These are phyloP conservation scores for Ailuropoda melanoleuca DNA, from an alignment of 2,113 vertebrate genomes.

Conservation along the genomic window DNA sequence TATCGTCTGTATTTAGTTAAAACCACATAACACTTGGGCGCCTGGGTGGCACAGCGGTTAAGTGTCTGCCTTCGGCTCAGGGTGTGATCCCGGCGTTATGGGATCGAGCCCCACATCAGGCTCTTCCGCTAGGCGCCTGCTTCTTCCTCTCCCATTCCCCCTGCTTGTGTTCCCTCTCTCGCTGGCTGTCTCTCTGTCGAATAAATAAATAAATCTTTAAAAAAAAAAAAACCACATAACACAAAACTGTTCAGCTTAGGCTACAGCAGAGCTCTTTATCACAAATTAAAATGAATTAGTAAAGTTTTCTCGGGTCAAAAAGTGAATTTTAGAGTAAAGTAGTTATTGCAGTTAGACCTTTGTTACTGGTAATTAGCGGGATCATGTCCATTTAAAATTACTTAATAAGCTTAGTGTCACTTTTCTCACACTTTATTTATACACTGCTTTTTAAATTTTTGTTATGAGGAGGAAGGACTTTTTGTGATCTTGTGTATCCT, in stretches of 20 bases:
- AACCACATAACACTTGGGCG: neutral
- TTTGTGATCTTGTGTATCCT: neutral
- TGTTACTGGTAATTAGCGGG: neutral
- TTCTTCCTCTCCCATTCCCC: no score
- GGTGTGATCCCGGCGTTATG: no score
- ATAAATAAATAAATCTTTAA: no score
- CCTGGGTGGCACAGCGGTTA: no score
- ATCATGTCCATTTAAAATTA: conserved; percentile 18
- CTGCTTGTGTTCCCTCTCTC: no score
- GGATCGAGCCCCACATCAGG: no score
- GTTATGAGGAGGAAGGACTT: neutral
- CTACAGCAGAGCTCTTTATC: neutral
- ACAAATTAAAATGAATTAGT: neutral
- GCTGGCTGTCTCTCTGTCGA: no score
- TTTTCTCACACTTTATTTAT: conserved; percentile 17
- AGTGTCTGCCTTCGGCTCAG: no score
- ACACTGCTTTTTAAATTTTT: neutral
- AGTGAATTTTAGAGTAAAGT: neutral
- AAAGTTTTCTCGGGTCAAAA: neutral
- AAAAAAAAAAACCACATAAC: neutral
- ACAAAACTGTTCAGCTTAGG: neutral
- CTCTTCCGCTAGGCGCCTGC: no score
- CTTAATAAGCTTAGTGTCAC: neutral
- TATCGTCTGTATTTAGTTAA: neutral
- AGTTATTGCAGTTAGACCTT: neutral